Evolutionary conservation across 2,888 invertebrate species (phyloP).

Genomic region (Oasisia sp.): DNA sequence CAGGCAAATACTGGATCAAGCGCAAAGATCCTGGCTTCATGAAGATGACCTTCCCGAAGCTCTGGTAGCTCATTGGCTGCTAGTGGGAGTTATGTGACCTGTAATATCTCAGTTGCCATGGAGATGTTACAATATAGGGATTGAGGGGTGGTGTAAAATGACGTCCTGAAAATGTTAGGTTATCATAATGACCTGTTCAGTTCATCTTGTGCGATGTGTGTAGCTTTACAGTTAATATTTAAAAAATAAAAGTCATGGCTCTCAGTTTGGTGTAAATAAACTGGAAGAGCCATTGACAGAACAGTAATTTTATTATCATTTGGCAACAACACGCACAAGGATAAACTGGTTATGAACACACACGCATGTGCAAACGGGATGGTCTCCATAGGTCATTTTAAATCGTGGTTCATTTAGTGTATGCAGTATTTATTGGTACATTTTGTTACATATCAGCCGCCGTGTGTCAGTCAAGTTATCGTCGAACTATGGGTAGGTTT

Average conservation of each 20-base stretch:
- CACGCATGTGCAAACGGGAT: neutral
- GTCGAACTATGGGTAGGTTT: neutral
- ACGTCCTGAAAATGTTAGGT: neutral
- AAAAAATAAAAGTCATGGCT: neutral
- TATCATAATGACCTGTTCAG: neutral
- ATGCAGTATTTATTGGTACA: neutral
- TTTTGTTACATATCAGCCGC: neutral
- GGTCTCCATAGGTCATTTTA: neutral
- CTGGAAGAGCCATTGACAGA: neutral
- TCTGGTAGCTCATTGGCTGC: conserved; percentile 44
- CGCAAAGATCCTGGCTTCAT: conserved; percentile 76
- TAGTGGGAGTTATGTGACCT: neutral
- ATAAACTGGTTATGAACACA: neutral
- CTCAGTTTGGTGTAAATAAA: neutral
- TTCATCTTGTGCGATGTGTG: neutral
- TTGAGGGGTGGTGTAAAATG: neutral
- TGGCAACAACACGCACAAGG: neutral
- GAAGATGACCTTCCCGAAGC: conserved; percentile 52
- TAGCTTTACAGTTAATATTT: neutral
- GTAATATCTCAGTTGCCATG: neutral
- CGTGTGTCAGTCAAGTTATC: neutral
- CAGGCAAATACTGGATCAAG: conserved; percentile 80
- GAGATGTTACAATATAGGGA: neutral
- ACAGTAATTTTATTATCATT: neutral
- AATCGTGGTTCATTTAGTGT: neutral